Evolutionary conservation across 2,888 invertebrate genomes (phyloP).

Genomic region (Zeuzera pyrina): DNA sequence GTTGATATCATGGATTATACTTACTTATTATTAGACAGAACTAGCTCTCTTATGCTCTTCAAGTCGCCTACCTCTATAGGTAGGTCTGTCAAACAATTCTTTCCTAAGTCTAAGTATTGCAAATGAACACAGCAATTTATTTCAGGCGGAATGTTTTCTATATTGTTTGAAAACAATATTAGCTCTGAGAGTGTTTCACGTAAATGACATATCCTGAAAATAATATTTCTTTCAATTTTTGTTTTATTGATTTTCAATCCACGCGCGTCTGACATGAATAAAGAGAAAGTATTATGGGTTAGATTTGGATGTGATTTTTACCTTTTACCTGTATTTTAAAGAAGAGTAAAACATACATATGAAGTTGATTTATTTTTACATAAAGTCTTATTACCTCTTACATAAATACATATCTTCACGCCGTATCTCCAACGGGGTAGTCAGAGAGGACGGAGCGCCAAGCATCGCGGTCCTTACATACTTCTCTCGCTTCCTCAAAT

Average conservation of each 20-base stretch:
- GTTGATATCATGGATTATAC: conserved; percentile 17
- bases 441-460: no score
- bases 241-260: no score
- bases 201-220: conserved; percentile 58
- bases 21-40: conserved; percentile 87
- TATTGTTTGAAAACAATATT: conserved; percentile 80
- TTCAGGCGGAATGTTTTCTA: conserved; percentile 77
- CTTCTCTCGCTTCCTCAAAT: no score
- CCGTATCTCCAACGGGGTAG: no score
- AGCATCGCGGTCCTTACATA: no score
- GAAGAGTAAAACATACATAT: conserved; percentile 10
- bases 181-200: conserved; percentile 75
- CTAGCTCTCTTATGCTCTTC: conserved; percentile 81
- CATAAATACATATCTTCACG: no score
- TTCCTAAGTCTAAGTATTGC: conserved; percentile 81
- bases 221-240: no score
- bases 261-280: no score
- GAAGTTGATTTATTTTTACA: not conserved
- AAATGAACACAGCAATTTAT: conserved; percentile 75
- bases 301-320: no score
- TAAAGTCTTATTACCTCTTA: no score
- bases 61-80: conserved; percentile 76
- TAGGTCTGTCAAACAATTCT: conserved; percentile 78
- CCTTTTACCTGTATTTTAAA: no score
- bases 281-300: no score